phyloP scores from a whole-genome alignment of 2,888 invertebrate species.

The Euplexia lucipara region DNA sequence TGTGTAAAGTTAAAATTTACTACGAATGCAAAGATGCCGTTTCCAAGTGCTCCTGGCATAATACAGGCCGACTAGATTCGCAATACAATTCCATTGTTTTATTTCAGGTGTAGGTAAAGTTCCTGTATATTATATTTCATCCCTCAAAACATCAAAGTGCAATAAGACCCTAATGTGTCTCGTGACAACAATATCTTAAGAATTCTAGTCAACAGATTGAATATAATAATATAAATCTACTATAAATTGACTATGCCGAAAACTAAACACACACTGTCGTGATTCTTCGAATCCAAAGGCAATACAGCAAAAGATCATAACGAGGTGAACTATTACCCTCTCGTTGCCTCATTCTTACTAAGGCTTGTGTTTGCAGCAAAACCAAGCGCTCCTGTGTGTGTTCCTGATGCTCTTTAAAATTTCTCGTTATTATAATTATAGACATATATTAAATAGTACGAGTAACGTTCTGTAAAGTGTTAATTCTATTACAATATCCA shows the following conservation, averaged over 20 bases:
- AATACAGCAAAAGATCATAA: background rate
- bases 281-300: slow-evolving; percentile 19
- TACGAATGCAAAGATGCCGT: slow-evolving; percentile 14
- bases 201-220: slow-evolving; percentile 32
- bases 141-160: slow-evolving; percentile 19
- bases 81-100: slow-evolving; percentile 20
- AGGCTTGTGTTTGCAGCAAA: slow-evolving; percentile 19
- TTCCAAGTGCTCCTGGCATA: slow-evolving; percentile 28
- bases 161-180: slow-evolving; percentile 20
- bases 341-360: background rate
- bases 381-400: slow-evolving; percentile 24
- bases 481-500: slow-evolving; percentile 41
- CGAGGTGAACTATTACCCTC: background rate
- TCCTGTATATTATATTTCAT: slow-evolving; percentile 31
- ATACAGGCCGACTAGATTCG: slow-evolving; percentile 36
- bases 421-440: slow-evolving; percentile 31
- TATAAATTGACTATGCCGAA: slow-evolving; percentile 35
- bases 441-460: slow-evolving; percentile 32
- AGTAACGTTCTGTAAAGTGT: slow-evolving; percentile 33
- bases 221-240: slow-evolving; percentile 33
- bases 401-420: slow-evolving; percentile 27
- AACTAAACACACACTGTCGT: slow-evolving; percentile 51
- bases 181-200: slow-evolving; percentile 29
- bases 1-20: slow-evolving; percentile 22
- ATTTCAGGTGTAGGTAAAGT: slow-evolving; percentile 16